These are phyloP conservation scores for Tympanoctomys barrerae DNA, from an alignment of 2,797 vertebrate genomes.

Conservation along the genomic window DNA sequence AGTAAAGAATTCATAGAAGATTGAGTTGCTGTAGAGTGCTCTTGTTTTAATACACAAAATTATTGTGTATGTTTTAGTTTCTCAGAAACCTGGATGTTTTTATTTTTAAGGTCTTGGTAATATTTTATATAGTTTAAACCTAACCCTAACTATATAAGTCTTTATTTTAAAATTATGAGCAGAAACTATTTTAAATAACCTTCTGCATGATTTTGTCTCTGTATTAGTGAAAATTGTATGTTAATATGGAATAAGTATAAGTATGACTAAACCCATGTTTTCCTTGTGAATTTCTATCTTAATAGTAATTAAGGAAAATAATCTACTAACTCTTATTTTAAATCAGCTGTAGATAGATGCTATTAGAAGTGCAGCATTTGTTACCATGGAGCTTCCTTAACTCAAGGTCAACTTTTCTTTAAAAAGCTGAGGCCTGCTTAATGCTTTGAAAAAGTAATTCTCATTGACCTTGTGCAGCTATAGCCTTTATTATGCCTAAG, in stretches of 20 bases:
- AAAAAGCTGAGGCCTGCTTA: conserved; percentile 25
- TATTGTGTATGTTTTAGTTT: conserved; percentile 43
- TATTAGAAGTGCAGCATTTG: background rate
- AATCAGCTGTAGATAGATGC: conserved; percentile 24
- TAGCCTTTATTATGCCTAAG: conserved; percentile 46
- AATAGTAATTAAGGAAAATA: conserved; percentile 45
- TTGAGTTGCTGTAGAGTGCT: conserved; percentile 42
- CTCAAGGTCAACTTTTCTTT: conserved; percentile 42
- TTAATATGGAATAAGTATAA: conserved; percentile 46
- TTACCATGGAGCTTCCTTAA: conserved; percentile 58
- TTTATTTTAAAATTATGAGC: conserved; percentile 55
- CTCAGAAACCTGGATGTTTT: conserved; percentile 39
- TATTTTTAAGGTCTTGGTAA: conserved; percentile 56
- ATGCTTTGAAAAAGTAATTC: conserved; percentile 54
- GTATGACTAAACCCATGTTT: conserved; percentile 35
- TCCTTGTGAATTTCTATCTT: conserved; percentile 40
- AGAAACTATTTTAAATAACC: conserved; percentile 55
- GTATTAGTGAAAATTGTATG: conserved; percentile 45
- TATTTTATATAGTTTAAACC: conserved; percentile 41
- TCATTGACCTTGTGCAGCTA: background rate
- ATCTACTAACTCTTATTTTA: conserved; percentile 58
- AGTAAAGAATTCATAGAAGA: conserved; percentile 33
- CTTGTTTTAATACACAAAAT: conserved; percentile 18
- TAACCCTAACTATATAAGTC: background rate
- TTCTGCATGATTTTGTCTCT: conserved; percentile 42